Conservation (phyloP, 2,797 vertebrate species). For the Liparis tanakae region DNA sequence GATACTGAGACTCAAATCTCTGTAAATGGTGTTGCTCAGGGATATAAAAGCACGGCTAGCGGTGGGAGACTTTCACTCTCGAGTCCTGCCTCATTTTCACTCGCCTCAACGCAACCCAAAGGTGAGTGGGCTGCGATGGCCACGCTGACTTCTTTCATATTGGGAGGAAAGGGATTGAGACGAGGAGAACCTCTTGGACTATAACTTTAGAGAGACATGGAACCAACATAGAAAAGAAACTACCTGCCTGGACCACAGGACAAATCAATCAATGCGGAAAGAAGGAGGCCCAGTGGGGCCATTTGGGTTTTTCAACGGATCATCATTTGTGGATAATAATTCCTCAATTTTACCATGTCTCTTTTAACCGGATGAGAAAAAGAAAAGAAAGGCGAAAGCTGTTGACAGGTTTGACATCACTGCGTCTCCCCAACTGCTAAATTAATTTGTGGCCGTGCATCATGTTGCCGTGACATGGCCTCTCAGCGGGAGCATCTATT, state of each 20-base stretch:
- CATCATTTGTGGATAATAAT: conserved; percentile 60
- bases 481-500: conserved; percentile 51
- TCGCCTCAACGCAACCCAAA: conserved; percentile 84
- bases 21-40: conserved; percentile 83
- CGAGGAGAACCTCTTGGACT: conserved; percentile 64
- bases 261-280: conserved; percentile 30
- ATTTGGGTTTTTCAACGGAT: conserved; percentile 50
- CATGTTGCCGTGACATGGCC: conserved; percentile 22
- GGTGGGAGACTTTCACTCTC: conserved; percentile 64
- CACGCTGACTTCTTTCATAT: conserved; percentile 21
- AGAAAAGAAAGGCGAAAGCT: conserved; percentile 2
- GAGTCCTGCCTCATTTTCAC: conserved; percentile 84
- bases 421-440: conserved; percentile 15
- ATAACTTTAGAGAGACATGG: conserved; percentile 58
- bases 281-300: conserved; percentile 27
- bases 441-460: conserved; percentile 27
- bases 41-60: conserved; percentile 78
- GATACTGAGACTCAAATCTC: conserved; percentile 80
- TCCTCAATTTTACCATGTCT: conserved; percentile 18
- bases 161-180: conserved; percentile 52
- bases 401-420: conserved; percentile 20
- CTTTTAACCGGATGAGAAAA: conserved; percentile 35
- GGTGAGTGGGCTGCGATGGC: conserved; percentile 76
- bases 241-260: conserved; percentile 52
- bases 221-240: conserved; percentile 32